Conservation (phyloP, 1,140 invertebrate genomes). For the Aporrectodea caliginosa region DNA sequence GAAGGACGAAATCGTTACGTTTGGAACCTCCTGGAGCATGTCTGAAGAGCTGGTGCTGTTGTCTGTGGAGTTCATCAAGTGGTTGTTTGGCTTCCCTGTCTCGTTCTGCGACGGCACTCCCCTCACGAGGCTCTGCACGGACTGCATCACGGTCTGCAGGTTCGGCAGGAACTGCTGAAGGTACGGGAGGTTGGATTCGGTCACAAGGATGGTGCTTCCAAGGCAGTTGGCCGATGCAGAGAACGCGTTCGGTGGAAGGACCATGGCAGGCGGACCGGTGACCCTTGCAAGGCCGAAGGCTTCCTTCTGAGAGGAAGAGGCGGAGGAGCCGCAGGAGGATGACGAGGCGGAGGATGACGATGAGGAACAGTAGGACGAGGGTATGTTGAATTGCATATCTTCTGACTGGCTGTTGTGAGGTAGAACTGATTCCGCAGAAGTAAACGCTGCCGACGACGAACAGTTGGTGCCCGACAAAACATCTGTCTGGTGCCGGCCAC, state of each 20-base stretch:
- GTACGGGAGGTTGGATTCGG: slow-evolving; percentile 22
- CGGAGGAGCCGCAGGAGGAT: neutral
- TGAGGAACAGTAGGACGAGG: neutral
- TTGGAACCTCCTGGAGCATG: neutral
- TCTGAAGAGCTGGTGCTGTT: neutral
- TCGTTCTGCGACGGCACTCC: neutral
- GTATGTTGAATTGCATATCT: neutral
- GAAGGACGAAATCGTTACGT: neutral
- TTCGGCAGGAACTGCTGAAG: slow-evolving; percentile 20
- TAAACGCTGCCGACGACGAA: neutral
- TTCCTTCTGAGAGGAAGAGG: neutral
- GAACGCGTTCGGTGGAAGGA: neutral
- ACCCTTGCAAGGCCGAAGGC: neutral
- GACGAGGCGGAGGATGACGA: neutral
- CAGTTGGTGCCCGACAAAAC: neutral
- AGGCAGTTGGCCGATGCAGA: neutral
- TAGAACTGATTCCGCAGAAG: too few species aligned
- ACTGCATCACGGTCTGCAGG: slow-evolving; percentile 23
- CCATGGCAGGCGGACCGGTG: neutral
- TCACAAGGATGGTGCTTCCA: slow-evolving; percentile 19
- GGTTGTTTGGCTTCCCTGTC: neutral
- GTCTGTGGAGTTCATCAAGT: neutral
- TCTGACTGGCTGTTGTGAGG: neutral
- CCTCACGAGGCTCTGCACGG: slow-evolving; percentile 12
- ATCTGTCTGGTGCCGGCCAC: neutral